A percentile compares a stretch with the other conserved stretches of the same genome.
Conservation (phyloP, 2,113 vertebrate species). For the Vidua chalybeata region DNA sequence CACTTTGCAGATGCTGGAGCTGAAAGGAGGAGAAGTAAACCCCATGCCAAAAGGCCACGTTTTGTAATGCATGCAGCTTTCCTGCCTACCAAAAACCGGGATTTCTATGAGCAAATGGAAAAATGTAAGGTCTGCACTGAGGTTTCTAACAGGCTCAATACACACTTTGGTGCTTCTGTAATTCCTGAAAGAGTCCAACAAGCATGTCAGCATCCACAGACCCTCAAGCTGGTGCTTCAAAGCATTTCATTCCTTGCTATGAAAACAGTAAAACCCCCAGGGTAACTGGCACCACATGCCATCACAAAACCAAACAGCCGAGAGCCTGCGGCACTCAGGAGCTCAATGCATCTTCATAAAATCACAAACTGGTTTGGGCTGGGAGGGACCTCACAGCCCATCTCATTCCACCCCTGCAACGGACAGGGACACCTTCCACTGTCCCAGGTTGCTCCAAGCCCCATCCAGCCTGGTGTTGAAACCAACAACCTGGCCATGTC, state of each 20-base stretch:
- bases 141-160: not conserved
- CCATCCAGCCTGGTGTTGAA: not conserved
- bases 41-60: not conserved
- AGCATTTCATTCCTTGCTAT: not conserved
- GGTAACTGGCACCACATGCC: not conserved
- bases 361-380: not conserved
- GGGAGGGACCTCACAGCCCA: not conserved
- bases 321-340: not conserved
- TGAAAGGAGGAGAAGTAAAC: not conserved
- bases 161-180: not conserved
- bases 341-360: not conserved
- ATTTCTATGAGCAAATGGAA: not conserved
- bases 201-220: not conserved
- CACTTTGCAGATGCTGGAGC: not conserved
- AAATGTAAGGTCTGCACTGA: not conserved
- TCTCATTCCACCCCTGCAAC: not conserved
- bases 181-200: not conserved
- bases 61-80: accelerated
- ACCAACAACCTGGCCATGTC: not conserved
- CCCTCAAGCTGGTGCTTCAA: not conserved
- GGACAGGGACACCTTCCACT: not conserved
- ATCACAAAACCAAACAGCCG: not conserved
- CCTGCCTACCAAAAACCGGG: not conserved
- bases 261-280: not conserved
- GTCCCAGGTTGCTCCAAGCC: not conserved